Evolutionary conservation across 2,888 invertebrate species (phyloP).

Genomic region (Amphipoea lucens): DNA sequence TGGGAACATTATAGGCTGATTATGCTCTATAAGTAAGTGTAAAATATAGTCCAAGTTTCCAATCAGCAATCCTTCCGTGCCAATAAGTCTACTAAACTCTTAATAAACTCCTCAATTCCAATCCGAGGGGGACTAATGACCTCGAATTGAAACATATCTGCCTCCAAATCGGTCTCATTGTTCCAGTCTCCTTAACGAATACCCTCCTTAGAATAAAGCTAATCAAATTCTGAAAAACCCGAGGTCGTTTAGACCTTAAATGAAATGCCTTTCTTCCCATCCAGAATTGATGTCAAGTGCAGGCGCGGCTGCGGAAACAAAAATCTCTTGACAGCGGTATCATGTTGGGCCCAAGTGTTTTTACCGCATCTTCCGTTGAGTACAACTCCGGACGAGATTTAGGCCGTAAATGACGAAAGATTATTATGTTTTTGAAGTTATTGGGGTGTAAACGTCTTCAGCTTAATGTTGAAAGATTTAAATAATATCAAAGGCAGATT

Average conservation of each 20-base stretch:
- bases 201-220: conserved; percentile 59
- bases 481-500: conserved; percentile 42
- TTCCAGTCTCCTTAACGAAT: conserved; percentile 42
- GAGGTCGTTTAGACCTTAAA: conserved; percentile 67
- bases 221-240: conserved; percentile 66
- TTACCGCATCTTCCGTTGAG: conserved; percentile 57
- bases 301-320: conserved; percentile 69
- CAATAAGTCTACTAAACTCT: conserved; percentile 36
- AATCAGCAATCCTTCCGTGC: not conserved
- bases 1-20: too few relatives aligned
- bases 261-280: conserved; percentile 69
- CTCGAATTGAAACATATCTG: conserved; percentile 51
- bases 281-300: conserved; percentile 76
- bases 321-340: conserved; percentile 68
- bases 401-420: conserved; percentile 60
- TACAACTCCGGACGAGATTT: conserved; percentile 45
- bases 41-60: not conserved
- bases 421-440: conserved; percentile 63
- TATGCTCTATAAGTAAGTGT: not conserved
- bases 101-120: conserved; percentile 40
- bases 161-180: conserved; percentile 47
- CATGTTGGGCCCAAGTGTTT: conserved; percentile 66
- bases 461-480: conserved; percentile 44
- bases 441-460: conserved; percentile 53
- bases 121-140: conserved; percentile 37